phyloP scores from a whole-genome alignment of 2,797 vertebrate genomes.

The Girardinus metallicus region DNA sequence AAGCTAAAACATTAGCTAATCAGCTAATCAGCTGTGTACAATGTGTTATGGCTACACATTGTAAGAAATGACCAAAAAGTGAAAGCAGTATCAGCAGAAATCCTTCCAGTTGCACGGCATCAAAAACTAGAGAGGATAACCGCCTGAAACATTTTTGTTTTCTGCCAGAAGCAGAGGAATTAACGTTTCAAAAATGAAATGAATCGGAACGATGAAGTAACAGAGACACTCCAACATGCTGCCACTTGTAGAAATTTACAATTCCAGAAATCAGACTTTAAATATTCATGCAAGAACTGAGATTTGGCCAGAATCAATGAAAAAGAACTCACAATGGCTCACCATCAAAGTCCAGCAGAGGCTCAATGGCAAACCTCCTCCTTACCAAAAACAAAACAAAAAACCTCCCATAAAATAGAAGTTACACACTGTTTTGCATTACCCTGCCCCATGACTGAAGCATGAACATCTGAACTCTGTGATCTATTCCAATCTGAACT shows the following conservation, averaged over 20 bases:
- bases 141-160: background rate
- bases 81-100: background rate
- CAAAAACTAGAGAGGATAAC: too few relatives aligned
- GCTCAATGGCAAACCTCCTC: constrained; percentile 14
- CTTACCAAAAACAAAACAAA: constrained; percentile 17
- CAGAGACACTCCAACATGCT: background rate
- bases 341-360: constrained; percentile 24
- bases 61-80: background rate
- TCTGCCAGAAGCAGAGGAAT: background rate
- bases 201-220: background rate
- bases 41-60: background rate
- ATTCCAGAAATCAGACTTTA: background rate
- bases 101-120: background rate
- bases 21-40: background rate
- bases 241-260: background rate
- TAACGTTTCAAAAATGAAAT: too few relatives aligned
- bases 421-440: constrained; percentile 31
- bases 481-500: constrained; percentile 12
- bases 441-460: constrained; percentile 9
- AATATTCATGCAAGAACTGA: constrained; percentile 16
- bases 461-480: constrained; percentile 12
- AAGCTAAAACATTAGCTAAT: too few relatives aligned
- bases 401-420: constrained; percentile 36
- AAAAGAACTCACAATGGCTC: constrained; percentile 3
- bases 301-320: constrained; percentile 1